A percentile compares a stretch with the other conserved stretches of the same genome.
These are phyloP conservation scores for Neodiprion pinetum DNA, from an alignment of 1,140 invertebrate species.

Conservation along the genomic window DNA sequence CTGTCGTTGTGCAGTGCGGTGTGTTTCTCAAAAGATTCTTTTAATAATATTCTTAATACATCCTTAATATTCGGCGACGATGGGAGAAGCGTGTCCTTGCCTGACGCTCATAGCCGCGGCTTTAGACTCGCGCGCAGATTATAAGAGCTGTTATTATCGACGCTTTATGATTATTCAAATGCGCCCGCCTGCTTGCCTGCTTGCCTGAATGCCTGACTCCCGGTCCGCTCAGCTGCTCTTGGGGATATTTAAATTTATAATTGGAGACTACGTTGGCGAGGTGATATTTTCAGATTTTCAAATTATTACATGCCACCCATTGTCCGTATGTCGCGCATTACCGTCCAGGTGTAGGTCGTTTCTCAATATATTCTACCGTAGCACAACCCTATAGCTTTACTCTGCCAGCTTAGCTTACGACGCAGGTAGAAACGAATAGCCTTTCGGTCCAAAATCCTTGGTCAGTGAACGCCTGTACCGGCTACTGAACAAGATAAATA, in stretches of 20 bases:
- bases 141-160: neutral
- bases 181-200: neutral
- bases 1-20: neutral
- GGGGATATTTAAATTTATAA: conserved; percentile 1
- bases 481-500: too few relatives aligned
- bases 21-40: neutral
- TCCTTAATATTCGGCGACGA: conserved; percentile 39
- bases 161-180: conserved; percentile 5
- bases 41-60: conserved; percentile 17
- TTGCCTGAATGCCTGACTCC: too few relatives aligned
- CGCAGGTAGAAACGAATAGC: too few relatives aligned
- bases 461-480: too few relatives aligned
- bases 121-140: conserved; percentile 2
- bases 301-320: neutral
- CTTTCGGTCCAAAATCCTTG: too few relatives aligned
- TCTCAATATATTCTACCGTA: too few relatives aligned
- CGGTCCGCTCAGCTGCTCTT: neutral
- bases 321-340: neutral
- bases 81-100: conserved; percentile 10
- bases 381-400: too few relatives aligned
- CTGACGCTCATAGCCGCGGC: neutral
- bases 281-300: conserved; percentile 7
- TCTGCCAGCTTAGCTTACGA: too few relatives aligned
- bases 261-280: neutral
- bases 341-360: too few relatives aligned